Conservation (phyloP, 2,888 invertebrate genomes). For the Drosophila pseudotalamancana region DNA sequence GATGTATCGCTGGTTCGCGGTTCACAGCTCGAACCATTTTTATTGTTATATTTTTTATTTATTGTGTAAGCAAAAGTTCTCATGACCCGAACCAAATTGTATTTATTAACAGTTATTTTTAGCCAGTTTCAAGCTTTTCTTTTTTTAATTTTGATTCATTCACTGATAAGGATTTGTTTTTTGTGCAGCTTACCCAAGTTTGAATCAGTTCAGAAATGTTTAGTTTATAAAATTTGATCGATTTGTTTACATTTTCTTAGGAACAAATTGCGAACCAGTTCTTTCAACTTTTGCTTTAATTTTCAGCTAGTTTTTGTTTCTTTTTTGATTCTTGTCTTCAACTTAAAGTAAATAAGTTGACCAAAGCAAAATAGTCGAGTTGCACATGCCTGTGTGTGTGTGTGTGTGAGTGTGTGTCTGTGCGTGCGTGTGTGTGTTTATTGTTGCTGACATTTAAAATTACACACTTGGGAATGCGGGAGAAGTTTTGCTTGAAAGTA, state of each 20-base stretch:
- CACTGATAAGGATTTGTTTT: too few species aligned
- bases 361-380: constrained; percentile 14
- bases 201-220: too few species aligned
- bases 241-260: neutral
- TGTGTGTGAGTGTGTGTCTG: constrained; percentile 25
- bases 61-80: too few species aligned
- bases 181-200: too few species aligned
- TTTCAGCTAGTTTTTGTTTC: neutral
- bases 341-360: constrained; percentile 57
- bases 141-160: too few species aligned
- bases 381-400: constrained; percentile 5
- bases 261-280: neutral
- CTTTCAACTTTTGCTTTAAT: neutral
- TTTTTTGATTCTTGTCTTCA: neutral
- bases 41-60: too few species aligned
- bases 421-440: constrained; percentile 44
- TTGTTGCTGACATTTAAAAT: constrained; percentile 78
- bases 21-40: too few species aligned
- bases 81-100: too few species aligned
- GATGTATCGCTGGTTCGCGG: too few species aligned
- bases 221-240: too few species aligned
- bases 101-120: too few species aligned
- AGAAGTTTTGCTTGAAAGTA: constrained; percentile 69
- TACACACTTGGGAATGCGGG: constrained; percentile 74
- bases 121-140: too few species aligned